Evolutionary conservation across 2,888 invertebrate genomes (phyloP).

Genomic region (Dendrolimus houi): DNA sequence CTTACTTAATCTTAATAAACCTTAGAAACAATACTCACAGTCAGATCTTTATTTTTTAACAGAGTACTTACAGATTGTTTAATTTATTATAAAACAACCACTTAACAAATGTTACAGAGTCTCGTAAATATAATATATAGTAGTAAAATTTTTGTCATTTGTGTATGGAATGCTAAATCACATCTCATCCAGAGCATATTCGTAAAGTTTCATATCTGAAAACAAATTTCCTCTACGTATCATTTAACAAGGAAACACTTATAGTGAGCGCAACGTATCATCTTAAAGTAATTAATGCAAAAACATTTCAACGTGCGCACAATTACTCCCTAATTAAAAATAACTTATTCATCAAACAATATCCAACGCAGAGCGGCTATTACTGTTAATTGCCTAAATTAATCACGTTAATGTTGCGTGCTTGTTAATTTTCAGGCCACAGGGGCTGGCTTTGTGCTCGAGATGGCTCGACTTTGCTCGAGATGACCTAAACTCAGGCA

Average conservation of each 20-base stretch:
- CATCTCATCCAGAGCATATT: too few species aligned
- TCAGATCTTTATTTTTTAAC: too few species aligned
- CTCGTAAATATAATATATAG: too few species aligned
- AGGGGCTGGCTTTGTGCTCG: slow-evolving; percentile 51
- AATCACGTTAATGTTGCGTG: slow-evolving; percentile 69
- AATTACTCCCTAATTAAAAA: slow-evolving; percentile 72
- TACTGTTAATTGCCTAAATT: slow-evolving; percentile 61
- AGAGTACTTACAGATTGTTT: too few species aligned
- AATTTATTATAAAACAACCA: too few species aligned
- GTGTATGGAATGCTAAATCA: too few species aligned
- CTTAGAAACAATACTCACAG: too few species aligned
- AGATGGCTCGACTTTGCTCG: slow-evolving; percentile 22
- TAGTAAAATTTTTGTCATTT: too few species aligned
- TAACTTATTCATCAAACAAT: slow-evolving; percentile 67
- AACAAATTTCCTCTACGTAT: slow-evolving; percentile 16
- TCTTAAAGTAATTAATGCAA: slow-evolving; percentile 29
- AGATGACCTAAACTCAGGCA: slow-evolving; percentile 18
- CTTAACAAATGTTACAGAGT: too few species aligned
- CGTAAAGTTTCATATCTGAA: too few species aligned
- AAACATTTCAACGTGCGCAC: slow-evolving; percentile 27
- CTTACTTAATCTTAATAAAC: too few species aligned
- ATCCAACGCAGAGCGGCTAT: slow-evolving; percentile 37
- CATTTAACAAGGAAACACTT: slow-evolving; percentile 23
- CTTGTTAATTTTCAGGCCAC: slow-evolving; percentile 61
- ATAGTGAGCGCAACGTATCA: slow-evolving; percentile 26